Percentiles rank a stretch among this genome's conserved stretches.
Conservation (phyloP, 2,113 vertebrate species). For the Vulpes lagopus region DNA sequence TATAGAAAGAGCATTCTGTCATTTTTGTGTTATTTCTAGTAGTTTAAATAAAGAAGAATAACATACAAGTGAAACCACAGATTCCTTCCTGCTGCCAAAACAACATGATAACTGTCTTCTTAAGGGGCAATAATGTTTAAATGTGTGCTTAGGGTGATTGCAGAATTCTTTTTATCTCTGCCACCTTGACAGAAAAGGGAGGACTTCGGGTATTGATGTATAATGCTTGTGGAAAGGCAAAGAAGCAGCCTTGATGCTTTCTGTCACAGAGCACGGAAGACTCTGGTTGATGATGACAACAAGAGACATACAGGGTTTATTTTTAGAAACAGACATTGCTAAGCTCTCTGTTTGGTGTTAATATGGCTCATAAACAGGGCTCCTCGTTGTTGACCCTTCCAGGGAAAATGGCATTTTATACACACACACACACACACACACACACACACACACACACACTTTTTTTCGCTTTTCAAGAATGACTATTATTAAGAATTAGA, state of each 20-base stretch:
- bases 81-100: slow-evolving; percentile 92
- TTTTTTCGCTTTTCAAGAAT: slow-evolving; percentile 6
- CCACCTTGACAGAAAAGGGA: slow-evolving; percentile 70
- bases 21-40: slow-evolving; percentile 94
- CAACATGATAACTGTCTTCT: slow-evolving; percentile 88
- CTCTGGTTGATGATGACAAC: slow-evolving; percentile 82
- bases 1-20: slow-evolving; percentile 94
- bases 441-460: background rate
- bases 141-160: slow-evolving; percentile 77
- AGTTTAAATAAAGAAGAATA: slow-evolving; percentile 90
- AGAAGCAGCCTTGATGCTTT: slow-evolving; percentile 62
- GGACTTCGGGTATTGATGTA: slow-evolving; percentile 51
- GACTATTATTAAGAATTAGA: slow-evolving; percentile 43
- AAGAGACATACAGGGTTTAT: slow-evolving; percentile 84
- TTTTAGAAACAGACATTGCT: slow-evolving; percentile 85
- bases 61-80: slow-evolving; percentile 90
- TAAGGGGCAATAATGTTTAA: slow-evolving; percentile 84
- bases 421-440: background rate
- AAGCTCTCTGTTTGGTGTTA: slow-evolving; percentile 82
- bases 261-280: slow-evolving; percentile 44
- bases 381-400: slow-evolving; percentile 78
- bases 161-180: slow-evolving; percentile 80
- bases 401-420: slow-evolving; percentile 37
- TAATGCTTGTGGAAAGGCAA: slow-evolving; percentile 64
- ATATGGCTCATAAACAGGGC: slow-evolving; percentile 80